Percentiles rank a stretch among this genome's conserved stretches.
Conservation (phyloP, 2,113 vertebrate species). For the Promerops cafer region DNA sequence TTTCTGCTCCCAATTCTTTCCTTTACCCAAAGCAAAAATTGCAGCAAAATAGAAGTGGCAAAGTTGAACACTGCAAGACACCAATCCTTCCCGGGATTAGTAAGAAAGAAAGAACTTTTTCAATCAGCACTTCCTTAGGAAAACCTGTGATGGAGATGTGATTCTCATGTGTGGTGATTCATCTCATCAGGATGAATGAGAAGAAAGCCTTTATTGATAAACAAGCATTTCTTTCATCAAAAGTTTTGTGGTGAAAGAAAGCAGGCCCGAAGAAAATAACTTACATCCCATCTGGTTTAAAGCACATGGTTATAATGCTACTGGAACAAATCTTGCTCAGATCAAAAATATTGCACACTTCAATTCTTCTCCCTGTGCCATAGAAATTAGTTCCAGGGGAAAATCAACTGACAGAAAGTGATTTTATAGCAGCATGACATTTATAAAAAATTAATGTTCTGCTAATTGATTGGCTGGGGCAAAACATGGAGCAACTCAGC, state of each 20-base stretch:
- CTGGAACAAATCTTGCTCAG: not conserved
- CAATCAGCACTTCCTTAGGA: not conserved
- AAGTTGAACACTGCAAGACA: not conserved
- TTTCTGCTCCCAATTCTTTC: not conserved
- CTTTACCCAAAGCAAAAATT: not conserved
- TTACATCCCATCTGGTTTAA: not conserved
- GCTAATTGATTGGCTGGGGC: constrained; percentile 6
- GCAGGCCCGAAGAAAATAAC: not conserved
- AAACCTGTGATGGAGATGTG: rapidly evolving
- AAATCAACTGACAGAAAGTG: not conserved
- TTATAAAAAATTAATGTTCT: constrained; percentile 4
- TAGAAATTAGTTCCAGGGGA: not conserved
- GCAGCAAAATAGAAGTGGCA: not conserved
- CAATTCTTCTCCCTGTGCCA: not conserved
- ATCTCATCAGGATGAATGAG: not conserved
- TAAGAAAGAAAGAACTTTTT: not conserved
- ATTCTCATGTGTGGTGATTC: not conserved
- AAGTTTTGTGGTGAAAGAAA: not conserved
- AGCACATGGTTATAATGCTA: not conserved
- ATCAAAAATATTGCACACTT: not conserved
- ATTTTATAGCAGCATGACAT: constrained; percentile 24
- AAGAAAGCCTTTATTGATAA: not conserved
- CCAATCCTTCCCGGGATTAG: not conserved
- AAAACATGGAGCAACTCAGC: not conserved
- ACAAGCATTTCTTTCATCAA: not conserved